These are phyloP conservation scores for Bradypodion pumilum DNA, from an alignment of 2,797 vertebrate genomes.

Conservation along the genomic window DNA sequence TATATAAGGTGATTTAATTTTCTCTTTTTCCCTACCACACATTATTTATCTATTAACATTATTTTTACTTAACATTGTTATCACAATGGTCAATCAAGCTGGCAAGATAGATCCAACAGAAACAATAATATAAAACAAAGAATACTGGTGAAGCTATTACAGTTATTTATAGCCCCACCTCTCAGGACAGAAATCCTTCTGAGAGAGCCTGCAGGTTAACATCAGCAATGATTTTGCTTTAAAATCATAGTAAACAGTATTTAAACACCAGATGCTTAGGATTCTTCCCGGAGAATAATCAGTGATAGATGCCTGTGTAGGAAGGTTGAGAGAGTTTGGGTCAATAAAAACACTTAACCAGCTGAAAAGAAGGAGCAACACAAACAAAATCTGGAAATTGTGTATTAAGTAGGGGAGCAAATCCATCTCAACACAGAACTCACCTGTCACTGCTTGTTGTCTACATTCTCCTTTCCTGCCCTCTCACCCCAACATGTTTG, in stretches of 20 bases:
- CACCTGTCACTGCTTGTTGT: background rate
- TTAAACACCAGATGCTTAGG: background rate
- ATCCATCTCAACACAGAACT: background rate
- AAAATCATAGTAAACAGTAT: no score
- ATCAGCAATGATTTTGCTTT: background rate
- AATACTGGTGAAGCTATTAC: no score
- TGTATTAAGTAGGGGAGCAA: background rate
- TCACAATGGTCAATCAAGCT: no score
- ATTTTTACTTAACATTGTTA: background rate
- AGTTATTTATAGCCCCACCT: background rate
- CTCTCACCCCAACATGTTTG: background rate
- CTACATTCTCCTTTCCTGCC: background rate
- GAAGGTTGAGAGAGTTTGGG: background rate
- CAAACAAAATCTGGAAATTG: background rate
- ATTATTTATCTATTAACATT: background rate
- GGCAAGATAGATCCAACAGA: no score
- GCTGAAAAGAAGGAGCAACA: background rate
- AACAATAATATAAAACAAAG: no score
- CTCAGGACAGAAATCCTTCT: background rate
- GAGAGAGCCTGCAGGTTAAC: background rate
- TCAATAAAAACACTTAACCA: background rate
- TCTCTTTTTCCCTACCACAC: background rate
- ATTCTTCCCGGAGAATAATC: background rate
- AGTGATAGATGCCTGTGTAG: background rate
- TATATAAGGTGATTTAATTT: background rate